A percentile compares a stretch with the other conserved stretches of the same genome.
Evolutionary conservation across 2,888 invertebrate species (phyloP).

Genomic region (Eupithecia tripunctaria): DNA sequence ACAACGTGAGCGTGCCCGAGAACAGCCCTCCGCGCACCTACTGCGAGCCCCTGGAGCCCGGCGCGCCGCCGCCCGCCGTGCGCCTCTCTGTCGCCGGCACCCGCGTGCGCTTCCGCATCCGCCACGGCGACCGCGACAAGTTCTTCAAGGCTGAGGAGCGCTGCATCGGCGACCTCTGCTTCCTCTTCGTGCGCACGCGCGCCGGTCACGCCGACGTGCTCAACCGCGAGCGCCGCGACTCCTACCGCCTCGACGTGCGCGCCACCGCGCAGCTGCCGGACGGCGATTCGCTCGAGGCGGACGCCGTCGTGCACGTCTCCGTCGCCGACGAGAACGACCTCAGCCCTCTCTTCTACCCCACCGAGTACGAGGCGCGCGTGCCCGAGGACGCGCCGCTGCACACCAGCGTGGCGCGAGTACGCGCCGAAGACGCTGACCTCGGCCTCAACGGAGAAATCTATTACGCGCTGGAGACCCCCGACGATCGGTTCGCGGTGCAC

Average conservation of each 20-base stretch:
- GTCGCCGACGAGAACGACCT: constrained; percentile 95
- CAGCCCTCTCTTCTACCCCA: constrained; percentile 96
- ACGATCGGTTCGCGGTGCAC: constrained; percentile 95
- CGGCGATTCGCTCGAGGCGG: constrained; percentile 87
- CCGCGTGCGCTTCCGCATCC: constrained; percentile 92
- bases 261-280: constrained; percentile 84
- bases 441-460: constrained; percentile 98
- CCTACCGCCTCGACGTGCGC: constrained; percentile 91
- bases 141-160: constrained; percentile 97
- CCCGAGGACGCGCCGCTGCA: constrained; percentile 95
- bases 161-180: constrained; percentile 96
- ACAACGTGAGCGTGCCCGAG: constrained; percentile 96
- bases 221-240: constrained; percentile 95
- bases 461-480: constrained; percentile 93
- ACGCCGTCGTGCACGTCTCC: constrained; percentile 88
- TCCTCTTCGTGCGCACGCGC: constrained; percentile 94
- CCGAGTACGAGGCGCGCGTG: constrained; percentile 93
- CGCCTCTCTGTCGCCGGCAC: constrained; percentile 68
- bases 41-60: constrained; percentile 85
- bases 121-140: constrained; percentile 93
- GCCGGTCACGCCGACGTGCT: constrained; percentile 94
- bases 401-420: constrained; percentile 90
- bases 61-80: constrained; percentile 93
- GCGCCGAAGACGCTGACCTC: constrained; percentile 97
- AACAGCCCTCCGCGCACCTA: constrained; percentile 96